phyloP scores from a whole-genome alignment of 2,797 vertebrate species.

The Phrynocephalus vlangalii region DNA sequence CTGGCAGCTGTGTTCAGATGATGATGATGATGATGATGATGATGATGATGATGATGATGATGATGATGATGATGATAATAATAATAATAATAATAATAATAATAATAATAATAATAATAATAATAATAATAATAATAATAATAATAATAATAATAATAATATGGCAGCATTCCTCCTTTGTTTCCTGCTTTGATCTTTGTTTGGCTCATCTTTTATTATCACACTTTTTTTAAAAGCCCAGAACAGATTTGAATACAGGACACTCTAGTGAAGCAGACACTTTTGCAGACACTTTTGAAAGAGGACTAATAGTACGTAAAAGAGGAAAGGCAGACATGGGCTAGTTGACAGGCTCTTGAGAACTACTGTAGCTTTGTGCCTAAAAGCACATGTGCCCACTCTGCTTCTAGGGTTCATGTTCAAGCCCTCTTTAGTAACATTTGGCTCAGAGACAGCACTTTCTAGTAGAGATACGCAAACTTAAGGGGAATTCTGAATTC shows the following conservation, averaged over 20 bases:
- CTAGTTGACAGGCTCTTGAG: conserved; percentile 17
- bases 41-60: rapidly evolving
- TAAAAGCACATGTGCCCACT: background rate
- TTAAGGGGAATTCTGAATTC: background rate
- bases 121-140: background rate
- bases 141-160: too few species aligned
- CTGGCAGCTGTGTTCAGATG: too few species aligned
- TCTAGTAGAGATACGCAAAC: background rate
- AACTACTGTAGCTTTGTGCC: background rate
- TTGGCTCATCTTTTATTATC: conserved; percentile 4
- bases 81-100: too few species aligned
- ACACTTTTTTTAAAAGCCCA: conserved; percentile 31
- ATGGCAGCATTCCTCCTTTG: background rate
- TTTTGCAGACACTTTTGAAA: conserved; percentile 1
- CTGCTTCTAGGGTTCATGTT: background rate
- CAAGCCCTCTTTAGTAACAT: background rate
- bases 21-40: too few species aligned
- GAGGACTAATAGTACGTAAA: conserved; percentile 20
- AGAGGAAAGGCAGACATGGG: conserved; percentile 22
- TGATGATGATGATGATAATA: too few species aligned
- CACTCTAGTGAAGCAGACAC: conserved; percentile 21
- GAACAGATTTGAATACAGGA: background rate
- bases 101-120: too few species aligned
- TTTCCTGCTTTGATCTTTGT: background rate
- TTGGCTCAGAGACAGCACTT: background rate